Percentiles rank a stretch among this genome's conserved stretches.
These are phyloP conservation scores for Cryptoleucopteryx plumbea DNA, from an alignment of 2,113 vertebrate genomes.

Conservation along the genomic window DNA sequence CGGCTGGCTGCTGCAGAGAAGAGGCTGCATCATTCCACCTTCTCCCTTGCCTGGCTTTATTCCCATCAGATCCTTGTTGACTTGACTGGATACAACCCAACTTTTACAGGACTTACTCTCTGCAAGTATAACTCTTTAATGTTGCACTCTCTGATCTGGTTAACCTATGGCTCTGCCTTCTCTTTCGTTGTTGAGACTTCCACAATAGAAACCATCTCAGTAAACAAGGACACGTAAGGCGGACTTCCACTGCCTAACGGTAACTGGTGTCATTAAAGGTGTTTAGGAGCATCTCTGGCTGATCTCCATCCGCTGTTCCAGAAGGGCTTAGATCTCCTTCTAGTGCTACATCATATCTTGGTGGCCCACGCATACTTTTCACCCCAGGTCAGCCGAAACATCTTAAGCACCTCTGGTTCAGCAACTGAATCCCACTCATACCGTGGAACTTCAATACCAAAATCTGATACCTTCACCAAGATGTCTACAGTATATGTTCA, in stretches of 20 bases:
- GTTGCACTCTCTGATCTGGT: neutral
- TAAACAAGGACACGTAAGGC: neutral
- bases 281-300: neutral
- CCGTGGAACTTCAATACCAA: neutral
- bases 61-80: neutral
- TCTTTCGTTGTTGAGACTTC: neutral
- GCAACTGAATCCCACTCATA: neutral
- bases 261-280: neutral
- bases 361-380: fast-evolving
- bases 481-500: neutral
- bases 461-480: neutral
- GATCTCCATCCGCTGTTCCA: neutral
- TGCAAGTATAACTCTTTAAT: neutral
- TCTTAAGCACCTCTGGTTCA: neutral
- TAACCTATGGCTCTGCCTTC: neutral
- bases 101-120: neutral
- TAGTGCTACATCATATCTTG: neutral
- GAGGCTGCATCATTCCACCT: neutral
- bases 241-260: neutral
- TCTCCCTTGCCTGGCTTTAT: neutral
- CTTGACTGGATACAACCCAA: neutral
- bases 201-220: neutral
- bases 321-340: neutral
- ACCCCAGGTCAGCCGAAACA: neutral
- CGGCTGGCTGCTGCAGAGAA: neutral